Conservation (phyloP, 2,797 vertebrate species). For the Ataeniobius toweri region DNA sequence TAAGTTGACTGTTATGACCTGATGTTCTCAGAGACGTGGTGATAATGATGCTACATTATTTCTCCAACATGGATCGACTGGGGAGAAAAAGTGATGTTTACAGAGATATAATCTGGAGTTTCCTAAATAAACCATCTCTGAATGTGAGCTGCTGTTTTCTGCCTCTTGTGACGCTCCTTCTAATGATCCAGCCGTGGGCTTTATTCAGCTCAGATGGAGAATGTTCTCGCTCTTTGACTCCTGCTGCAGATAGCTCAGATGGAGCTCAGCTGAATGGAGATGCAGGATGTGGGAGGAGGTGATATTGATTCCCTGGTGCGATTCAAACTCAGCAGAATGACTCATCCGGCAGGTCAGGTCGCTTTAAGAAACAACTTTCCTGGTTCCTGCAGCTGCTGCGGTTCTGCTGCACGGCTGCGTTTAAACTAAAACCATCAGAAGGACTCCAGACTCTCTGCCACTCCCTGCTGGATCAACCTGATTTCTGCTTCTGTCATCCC, state of each 20-base stretch:
- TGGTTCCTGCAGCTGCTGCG: constrained; percentile 7
- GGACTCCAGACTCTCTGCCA: not conserved
- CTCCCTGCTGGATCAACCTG: not conserved
- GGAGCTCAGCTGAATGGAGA: constrained; percentile 18
- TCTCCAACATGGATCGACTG: no score
- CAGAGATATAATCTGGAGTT: not conserved
- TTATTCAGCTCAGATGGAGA: not conserved
- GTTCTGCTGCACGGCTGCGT: not conserved
- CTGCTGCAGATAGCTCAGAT: not conserved
- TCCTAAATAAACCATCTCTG: not conserved
- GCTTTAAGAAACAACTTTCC: constrained; percentile 17
- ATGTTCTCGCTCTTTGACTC: not conserved
- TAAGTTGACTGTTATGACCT: not conserved
- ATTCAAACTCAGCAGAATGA: constrained; percentile 48
- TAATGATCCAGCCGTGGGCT: not conserved
- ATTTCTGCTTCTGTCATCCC: not conserved
- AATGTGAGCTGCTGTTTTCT: not conserved
- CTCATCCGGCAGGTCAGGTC: constrained; percentile 41
- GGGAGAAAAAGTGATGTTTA: not conserved
- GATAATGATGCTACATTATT: no score
- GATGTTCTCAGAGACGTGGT: not conserved
- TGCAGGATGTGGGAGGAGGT: constrained; percentile 47
- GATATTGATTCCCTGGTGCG: constrained; percentile 41
- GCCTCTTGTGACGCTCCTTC: not conserved
- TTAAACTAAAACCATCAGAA: not conserved